These are phyloP conservation scores for Melanotaenia duboulayi DNA, from an alignment of 2,113 vertebrate genomes.

Conservation along the genomic window DNA sequence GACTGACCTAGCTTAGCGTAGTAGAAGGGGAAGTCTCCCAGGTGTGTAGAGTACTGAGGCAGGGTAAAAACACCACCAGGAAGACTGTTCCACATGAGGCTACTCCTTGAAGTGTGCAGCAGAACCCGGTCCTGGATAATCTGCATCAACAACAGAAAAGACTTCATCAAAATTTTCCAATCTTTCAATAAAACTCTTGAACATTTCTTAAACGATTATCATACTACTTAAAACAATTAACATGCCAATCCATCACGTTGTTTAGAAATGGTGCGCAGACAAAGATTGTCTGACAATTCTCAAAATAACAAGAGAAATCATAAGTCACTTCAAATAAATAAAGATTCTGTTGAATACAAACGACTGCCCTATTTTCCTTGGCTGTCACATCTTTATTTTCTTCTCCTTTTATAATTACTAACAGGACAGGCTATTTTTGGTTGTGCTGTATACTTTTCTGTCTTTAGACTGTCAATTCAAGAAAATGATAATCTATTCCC, in stretches of 20 bases:
- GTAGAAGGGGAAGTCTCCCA: conserved; percentile 98
- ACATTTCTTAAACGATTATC: background rate
- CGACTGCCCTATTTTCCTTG: background rate
- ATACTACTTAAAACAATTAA: background rate
- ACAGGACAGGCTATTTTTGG: background rate
- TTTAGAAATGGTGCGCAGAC: background rate
- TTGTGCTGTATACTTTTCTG: background rate
- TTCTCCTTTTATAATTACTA: background rate
- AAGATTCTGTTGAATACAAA: conserved; percentile 10
- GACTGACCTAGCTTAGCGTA: conserved; percentile 95
- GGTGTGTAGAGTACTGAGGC: conserved; percentile 96
- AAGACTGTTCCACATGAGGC: conserved; percentile 97
- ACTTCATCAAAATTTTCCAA: background rate
- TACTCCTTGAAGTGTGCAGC: conserved; percentile 92
- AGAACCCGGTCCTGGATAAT: conserved; percentile 99
- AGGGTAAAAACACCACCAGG: conserved; percentile 95
- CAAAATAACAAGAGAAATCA: conserved; percentile 20
- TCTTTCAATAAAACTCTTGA: background rate
- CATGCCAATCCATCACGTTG: background rate
- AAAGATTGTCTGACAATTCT: conserved; percentile 5
- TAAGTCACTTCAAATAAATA: conserved; percentile 13
- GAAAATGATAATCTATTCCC: too few species aligned
- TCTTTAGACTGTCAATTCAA: background rate
- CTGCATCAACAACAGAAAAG: conserved; percentile 70
- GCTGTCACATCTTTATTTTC: background rate